These are phyloP conservation scores for Caenorhabditis zanzibari DNA, from an alignment of 2,888 invertebrate genomes.

Conservation along the genomic window DNA sequence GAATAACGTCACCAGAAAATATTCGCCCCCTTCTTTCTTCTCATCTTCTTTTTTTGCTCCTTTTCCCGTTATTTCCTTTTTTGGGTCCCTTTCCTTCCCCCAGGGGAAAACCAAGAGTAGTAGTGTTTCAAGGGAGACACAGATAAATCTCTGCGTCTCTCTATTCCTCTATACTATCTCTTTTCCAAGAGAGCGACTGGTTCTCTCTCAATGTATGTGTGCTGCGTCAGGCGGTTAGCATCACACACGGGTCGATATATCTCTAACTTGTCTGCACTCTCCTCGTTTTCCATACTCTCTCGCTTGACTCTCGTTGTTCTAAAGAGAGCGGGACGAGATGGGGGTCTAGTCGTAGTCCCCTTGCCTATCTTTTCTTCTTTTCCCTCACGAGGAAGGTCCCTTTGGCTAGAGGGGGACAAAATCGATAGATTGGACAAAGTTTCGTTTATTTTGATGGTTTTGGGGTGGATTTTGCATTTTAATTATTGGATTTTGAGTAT, in stretches of 20 bases:
- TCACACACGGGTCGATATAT: conserved; percentile 5
- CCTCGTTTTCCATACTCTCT: background rate
- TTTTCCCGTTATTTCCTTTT: conserved; percentile 12
- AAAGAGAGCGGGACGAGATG: background rate
- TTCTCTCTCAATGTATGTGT: background rate
- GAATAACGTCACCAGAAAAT: conserved; percentile 9
- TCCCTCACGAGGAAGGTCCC: background rate
- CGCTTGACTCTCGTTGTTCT: background rate
- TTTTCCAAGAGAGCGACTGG: background rate
- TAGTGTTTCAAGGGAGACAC: background rate
- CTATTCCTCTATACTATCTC: background rate
- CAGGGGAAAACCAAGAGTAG: background rate
- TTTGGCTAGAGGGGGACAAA: background rate
- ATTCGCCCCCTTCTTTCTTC: background rate
- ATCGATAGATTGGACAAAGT: background rate
- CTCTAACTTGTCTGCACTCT: background rate
- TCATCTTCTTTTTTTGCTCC: background rate
- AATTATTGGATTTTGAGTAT: too few relatives aligned
- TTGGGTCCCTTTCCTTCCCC: background rate
- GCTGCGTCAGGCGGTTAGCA: conserved; percentile 22
- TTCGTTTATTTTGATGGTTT: too few relatives aligned
- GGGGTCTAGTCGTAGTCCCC: background rate
- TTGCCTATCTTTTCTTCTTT: background rate
- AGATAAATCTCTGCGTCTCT: conserved; percentile 14
- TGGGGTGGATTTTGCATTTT: too few relatives aligned